phyloP scores from a whole-genome alignment of 30 jellyfish, hydroid and myxozoan species.

The Rhopilema esculentum region DNA sequence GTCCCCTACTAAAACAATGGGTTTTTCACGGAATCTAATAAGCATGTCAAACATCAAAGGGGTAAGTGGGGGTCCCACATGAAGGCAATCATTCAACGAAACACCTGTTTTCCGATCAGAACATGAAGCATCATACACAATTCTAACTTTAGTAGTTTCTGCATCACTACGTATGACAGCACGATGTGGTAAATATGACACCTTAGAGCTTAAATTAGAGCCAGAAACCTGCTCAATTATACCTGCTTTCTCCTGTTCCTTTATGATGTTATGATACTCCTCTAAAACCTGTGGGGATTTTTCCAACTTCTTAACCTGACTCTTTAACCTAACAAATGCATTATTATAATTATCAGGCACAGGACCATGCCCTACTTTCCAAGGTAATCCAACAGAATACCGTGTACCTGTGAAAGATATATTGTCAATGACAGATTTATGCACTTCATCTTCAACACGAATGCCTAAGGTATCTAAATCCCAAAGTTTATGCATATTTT shows the following conservation, averaged over 20 bases:
- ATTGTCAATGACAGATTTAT: conserved; percentile 47
- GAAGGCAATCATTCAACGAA: conserved; percentile 55
- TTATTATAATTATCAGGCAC: conserved; percentile 42
- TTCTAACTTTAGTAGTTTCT: conserved; percentile 64
- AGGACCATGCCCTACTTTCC: conserved; percentile 75
- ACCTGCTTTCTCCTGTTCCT: conserved; percentile 47
- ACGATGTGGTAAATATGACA: conserved; percentile 45
- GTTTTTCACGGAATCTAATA: conserved; percentile 22
- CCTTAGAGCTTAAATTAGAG: conserved; percentile 41
- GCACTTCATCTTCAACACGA: conserved; percentile 42
- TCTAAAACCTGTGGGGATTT: conserved; percentile 37
- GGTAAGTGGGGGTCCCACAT: conserved; percentile 56
- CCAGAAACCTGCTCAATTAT: conserved; percentile 55
- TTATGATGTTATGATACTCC: conserved; percentile 37
- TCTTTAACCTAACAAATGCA: conserved; percentile 22
- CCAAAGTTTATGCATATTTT: conserved; percentile 35
- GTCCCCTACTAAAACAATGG: conserved; percentile 34
- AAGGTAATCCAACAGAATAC: conserved; percentile 64
- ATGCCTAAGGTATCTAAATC: conserved; percentile 67
- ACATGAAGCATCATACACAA: conserved; percentile 62
- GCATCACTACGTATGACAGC: conserved; percentile 57
- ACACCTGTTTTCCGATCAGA: conserved; percentile 47
- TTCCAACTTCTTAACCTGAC: conserved; percentile 60
- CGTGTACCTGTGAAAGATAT: conserved; percentile 53
- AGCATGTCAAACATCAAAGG: conserved; percentile 53